Conservation (phyloP, 2,797 vertebrate genomes). For the Alca torda region DNA sequence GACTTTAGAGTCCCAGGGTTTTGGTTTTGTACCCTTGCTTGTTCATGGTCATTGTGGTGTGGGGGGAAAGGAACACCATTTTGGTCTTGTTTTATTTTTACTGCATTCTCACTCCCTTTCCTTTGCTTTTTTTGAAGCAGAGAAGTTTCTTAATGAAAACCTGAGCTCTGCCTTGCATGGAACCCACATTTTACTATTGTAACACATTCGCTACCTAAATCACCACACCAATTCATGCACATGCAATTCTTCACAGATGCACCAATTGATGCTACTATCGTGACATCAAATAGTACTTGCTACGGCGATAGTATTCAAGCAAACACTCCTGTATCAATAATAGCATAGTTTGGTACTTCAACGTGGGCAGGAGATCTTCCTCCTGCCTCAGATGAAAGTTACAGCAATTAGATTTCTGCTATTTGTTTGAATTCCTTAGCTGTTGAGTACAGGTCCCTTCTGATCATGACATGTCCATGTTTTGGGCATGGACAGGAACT, state of each 20-base stretch:
- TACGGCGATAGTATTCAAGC: neutral
- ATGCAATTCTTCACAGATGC: neutral
- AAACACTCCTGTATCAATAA: neutral
- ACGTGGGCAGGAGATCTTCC: neutral
- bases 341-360: neutral
- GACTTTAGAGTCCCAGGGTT: neutral
- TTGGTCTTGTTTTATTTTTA: neutral
- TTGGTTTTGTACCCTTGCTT: neutral
- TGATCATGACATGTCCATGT: accelerated
- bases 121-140: neutral
- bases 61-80: neutral
- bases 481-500: accelerated
- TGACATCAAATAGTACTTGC: neutral
- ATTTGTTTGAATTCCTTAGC: neutral
- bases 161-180: neutral
- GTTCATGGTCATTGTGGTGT: neutral
- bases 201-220: neutral
- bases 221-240: neutral
- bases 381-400: neutral
- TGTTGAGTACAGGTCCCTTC: neutral
- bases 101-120: neutral
- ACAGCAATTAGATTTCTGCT: neutral
- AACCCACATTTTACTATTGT: neutral
- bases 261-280: neutral
- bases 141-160: neutral